Evolutionary conservation across 2,888 invertebrate species (phyloP).

Genomic region (Rhimphoctona megacephalus): DNA sequence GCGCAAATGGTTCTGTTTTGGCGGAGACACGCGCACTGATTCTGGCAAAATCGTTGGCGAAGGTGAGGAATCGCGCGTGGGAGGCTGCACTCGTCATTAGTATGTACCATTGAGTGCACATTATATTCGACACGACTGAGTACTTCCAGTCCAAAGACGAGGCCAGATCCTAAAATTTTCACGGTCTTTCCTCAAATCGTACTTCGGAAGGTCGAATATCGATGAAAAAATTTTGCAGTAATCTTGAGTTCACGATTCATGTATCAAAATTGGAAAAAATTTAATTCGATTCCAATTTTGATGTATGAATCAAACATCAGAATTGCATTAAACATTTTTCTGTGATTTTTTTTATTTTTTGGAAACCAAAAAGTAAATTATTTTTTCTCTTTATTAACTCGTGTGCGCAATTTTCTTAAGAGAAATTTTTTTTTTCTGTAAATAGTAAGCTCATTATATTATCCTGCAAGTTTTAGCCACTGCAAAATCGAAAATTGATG

Average conservation of each 20-base stretch:
- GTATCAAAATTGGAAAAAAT: neutral
- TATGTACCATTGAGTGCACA: neutral
- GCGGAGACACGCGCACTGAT: constrained; percentile 56
- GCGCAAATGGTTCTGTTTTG: constrained; percentile 53
- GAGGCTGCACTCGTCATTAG: constrained; percentile 32
- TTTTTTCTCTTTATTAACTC: neutral
- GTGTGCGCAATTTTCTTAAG: neutral
- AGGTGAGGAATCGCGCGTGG: constrained; percentile 26
- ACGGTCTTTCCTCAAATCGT: neutral
- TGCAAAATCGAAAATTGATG: too few relatives aligned
- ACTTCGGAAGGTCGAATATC: neutral
- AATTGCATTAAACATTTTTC: neutral
- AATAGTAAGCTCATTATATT: too few relatives aligned
- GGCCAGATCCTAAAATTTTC: constrained; percentile 18
- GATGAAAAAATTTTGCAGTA: neutral
- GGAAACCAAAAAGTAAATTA: neutral
- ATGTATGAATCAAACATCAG: neutral
- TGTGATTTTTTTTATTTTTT: neutral
- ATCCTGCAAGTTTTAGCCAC: too few relatives aligned
- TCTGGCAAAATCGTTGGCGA: constrained; percentile 52
- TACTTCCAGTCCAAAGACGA: constrained; percentile 2
- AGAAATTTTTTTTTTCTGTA: too few relatives aligned
- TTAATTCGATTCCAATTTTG: neutral
- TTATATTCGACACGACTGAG: neutral
- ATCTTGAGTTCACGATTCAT: neutral